phyloP scores from a whole-genome alignment of 2,797 vertebrate species.

The Lagodon rhomboides region DNA sequence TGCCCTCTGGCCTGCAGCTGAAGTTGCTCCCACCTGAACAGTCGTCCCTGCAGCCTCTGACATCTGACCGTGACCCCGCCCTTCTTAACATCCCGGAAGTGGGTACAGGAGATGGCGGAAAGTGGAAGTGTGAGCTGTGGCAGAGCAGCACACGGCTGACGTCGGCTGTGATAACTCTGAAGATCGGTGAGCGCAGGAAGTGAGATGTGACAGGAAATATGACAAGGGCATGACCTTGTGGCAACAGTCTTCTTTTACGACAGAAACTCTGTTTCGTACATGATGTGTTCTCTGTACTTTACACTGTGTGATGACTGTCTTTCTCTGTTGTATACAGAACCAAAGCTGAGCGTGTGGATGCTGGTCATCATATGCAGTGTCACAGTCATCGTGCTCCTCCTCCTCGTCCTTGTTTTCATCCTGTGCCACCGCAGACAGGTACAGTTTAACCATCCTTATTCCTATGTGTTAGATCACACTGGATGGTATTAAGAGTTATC shows the following conservation, averaged over 20 bases:
- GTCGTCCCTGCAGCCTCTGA: accelerated
- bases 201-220: constrained; percentile 65
- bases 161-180: constrained; percentile 63
- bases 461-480: constrained; percentile 19
- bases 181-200: constrained; percentile 80
- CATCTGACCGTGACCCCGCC: accelerated
- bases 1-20: constrained; percentile 49
- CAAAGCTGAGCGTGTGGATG: constrained; percentile 72
- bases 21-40: constrained; percentile 62
- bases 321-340: constrained; percentile 63
- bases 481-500: constrained; percentile 2
- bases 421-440: constrained; percentile 73
- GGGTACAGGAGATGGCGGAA: constrained; percentile 46
- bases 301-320: constrained; percentile 32
- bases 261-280: constrained; percentile 9
- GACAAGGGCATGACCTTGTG: constrained; percentile 54
- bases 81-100: constrained; percentile 53
- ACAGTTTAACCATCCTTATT: constrained; percentile 17
- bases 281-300: constrained; percentile 5
- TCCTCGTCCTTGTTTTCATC: constrained; percentile 72
- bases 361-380: constrained; percentile 68
- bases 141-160: neutral
- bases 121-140: constrained; percentile 78
- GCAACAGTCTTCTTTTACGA: constrained; percentile 29
- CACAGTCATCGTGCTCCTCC: constrained; percentile 69